Conservation (phyloP, 2,113 vertebrate species). For the Ranitomeya variabilis region DNA sequence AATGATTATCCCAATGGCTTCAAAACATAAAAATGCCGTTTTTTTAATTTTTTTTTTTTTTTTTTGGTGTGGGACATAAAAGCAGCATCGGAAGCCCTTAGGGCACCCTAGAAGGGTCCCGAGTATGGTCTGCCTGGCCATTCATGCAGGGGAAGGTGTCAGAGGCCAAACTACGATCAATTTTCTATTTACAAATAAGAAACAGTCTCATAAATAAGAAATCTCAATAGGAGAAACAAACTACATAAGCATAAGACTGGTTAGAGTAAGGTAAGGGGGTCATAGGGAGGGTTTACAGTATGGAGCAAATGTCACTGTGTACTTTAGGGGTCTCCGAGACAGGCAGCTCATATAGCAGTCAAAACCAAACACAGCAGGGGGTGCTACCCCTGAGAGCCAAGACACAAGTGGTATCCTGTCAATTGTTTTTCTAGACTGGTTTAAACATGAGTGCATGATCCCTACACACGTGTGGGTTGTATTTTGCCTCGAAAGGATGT, state of each 20-base stretch:
- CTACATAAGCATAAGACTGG: neutral
- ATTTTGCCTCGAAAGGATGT: constrained; percentile 47
- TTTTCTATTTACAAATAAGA: neutral
- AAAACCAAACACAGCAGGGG: constrained; percentile 23
- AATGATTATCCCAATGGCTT: neutral
- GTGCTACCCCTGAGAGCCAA: neutral
- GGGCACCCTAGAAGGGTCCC: neutral
- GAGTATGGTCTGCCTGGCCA: neutral
- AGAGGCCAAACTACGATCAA: neutral
- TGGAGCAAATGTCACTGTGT: constrained; percentile 19
- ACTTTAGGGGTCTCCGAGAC: neutral
- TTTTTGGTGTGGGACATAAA: too few species aligned
- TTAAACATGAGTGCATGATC: constrained; percentile 42
- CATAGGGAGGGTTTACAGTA: neutral
- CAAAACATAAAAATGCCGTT: neutral
- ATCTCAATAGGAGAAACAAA: neutral
- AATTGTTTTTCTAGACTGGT: constrained; percentile 56
- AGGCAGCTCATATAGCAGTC: constrained; percentile 16
- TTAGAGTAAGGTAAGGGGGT: neutral
- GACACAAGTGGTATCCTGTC: constrained; percentile 50
- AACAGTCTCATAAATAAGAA: neutral
- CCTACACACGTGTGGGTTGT: constrained; percentile 7
- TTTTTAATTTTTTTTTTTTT: neutral
- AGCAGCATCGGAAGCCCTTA: neutral
- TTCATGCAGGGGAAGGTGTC: neutral